Conservation (phyloP, 2,888 invertebrate species). For the Scelioninae gen. 2 region DNA sequence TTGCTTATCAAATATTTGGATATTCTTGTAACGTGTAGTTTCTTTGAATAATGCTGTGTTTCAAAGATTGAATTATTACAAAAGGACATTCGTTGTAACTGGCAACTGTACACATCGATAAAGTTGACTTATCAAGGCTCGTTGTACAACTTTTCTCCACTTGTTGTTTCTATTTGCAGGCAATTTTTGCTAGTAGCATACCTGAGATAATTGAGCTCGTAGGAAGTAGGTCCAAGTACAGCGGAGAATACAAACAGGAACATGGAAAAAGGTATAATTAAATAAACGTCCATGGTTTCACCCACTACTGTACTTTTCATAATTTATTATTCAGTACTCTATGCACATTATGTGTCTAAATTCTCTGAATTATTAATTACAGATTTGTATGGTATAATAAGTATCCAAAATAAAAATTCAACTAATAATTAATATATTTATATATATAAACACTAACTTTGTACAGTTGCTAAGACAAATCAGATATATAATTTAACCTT, state of each 20-base stretch:
- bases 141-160: conserved; percentile 62
- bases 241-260: conserved; percentile 99
- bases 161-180: conserved; percentile 86
- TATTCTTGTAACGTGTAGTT: too few relatives aligned
- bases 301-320: conserved; percentile 31
- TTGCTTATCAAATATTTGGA: too few relatives aligned
- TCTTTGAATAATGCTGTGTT: too few relatives aligned
- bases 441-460: conserved; percentile 15
- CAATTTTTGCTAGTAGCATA: conserved; percentile 99
- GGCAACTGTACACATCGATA: conserved; percentile 65
- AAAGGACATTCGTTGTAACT: conserved; percentile 61
- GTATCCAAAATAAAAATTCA: background rate
- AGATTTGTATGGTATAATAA: conserved; percentile 1
- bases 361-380: background rate
- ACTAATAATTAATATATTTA: background rate
- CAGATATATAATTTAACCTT: too few relatives aligned
- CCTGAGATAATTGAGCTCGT: conserved; percentile 99
- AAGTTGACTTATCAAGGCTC: conserved; percentile 57
- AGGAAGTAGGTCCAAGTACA: conserved; percentile 99
- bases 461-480: conserved; percentile 41
- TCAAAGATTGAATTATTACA: conserved; percentile 9
- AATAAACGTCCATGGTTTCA: conserved; percentile 52
- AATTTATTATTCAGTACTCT: conserved; percentile 34
- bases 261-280: conserved; percentile 96
- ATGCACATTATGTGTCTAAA: conserved; percentile 19